Evolutionary conservation across 2,888 invertebrate species (phyloP).

Genomic region (Melinaea marsaeus): DNA sequence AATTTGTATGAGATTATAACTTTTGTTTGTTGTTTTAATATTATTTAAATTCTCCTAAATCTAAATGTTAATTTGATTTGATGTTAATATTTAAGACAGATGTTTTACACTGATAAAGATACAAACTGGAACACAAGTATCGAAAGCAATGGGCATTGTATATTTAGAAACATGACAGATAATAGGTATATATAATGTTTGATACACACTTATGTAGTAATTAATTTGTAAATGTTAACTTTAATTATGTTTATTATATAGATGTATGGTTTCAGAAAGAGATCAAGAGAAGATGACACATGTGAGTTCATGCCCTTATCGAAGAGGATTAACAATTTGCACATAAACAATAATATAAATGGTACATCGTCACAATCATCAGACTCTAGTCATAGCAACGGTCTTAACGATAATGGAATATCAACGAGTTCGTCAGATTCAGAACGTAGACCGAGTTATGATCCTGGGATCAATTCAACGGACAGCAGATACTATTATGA

Average conservation of each 20-base stretch:
- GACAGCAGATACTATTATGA: slow-evolving; percentile 93
- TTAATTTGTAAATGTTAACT: background rate
- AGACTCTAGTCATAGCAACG: slow-evolving; percentile 56
- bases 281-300: slow-evolving; percentile 85
- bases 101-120: slow-evolving; percentile 59
- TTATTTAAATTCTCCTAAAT: background rate
- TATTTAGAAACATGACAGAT: slow-evolving; percentile 65
- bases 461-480: slow-evolving; percentile 85
- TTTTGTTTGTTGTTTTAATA: slow-evolving; percentile 15
- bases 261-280: slow-evolving; percentile 79
- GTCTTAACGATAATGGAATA: slow-evolving; percentile 54
- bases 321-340: slow-evolving; percentile 93
- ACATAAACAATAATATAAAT: slow-evolving; percentile 81
- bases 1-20: slow-evolving; percentile 12
- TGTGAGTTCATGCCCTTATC: slow-evolving; percentile 92
- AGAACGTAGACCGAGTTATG: slow-evolving; percentile 77
- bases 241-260: background rate
- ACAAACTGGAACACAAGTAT: slow-evolving; percentile 51
- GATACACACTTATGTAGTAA: slow-evolving; percentile 2
- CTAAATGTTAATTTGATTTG: background rate
- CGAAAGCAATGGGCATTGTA: slow-evolving; percentile 58
- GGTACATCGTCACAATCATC: slow-evolving; percentile 46
- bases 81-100: slow-evolving; percentile 38
- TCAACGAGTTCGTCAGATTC: slow-evolving; percentile 56
- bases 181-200: slow-evolving; percentile 55